Base-by-base conservation (phyloP, 2,113 vertebrate genomes). In the Holacanthus passer region DNA sequence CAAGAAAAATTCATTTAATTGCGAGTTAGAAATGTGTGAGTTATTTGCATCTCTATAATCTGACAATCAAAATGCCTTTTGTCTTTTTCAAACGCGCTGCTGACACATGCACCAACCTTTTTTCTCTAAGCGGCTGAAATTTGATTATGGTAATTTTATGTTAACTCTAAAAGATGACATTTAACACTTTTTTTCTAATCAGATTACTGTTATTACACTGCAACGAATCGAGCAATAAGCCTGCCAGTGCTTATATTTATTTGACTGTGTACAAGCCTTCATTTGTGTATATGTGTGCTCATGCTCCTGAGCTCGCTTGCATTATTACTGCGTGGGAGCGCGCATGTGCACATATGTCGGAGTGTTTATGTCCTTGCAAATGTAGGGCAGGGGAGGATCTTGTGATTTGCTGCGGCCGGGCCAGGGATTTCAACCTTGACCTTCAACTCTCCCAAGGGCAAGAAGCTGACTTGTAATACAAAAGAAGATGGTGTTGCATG, bases 101-200 rank as follows among this genome's bases (percentile, higher is more conserved):
- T 76, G 81, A 86, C 65, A 83, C 85, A 68, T 43, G 74, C 67
- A 53, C 50, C 60, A 7, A 68, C 35, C 68, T 85, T 64, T 73
- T 83, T 62, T n/a, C 2, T 22, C 32, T 2, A 59, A 68, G 68
- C 50, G 24, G 35, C 69, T 70, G 56, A 58, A 71, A 89, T 91
- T 89, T 86, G 66, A 93, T 91, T 90, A 88, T 90, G 87, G 43
- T 86, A 85, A 89, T 93, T 89, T 78, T 56, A 78, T 88, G 73
- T 75, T 73, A 76, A 84, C 69, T 84, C 68, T 17, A 87, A 84
- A 85, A 83, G 77, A 85, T 89, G 88, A 91, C 88, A 90, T 87
- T 89, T 87, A 87, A 83, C 83, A 79, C 66, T 71, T 87, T 73
- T 41, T 79, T 76, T 31, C 27, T 72, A 68, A 82, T 85, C 58